Percentiles rank a stretch among this genome's conserved stretches.
phyloP scores from a whole-genome alignment of 2,888 invertebrate species.

The Endotricha flammealis region DNA sequence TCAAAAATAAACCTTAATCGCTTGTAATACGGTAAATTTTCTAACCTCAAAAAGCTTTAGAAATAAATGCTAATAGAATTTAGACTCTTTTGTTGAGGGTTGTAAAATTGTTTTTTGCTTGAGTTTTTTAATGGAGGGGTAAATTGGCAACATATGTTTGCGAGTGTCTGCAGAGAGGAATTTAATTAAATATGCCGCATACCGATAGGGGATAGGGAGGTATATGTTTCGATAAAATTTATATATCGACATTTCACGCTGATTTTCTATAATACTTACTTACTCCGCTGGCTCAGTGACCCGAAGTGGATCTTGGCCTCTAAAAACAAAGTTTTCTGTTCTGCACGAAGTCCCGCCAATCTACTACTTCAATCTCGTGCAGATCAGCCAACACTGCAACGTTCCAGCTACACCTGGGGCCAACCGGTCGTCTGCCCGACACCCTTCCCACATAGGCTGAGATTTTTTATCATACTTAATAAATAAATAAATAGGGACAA shows the following conservation, averaged over 20 bases:
- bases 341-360: conserved; percentile 7
- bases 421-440: too few relatives aligned
- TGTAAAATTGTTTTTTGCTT: conserved; percentile 25
- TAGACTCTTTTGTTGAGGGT: fast-evolving
- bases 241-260: conserved; percentile 16
- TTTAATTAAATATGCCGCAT: conserved; percentile 80
- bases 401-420: too few relatives aligned
- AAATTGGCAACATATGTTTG: conserved; percentile 73
- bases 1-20: conserved; percentile 5
- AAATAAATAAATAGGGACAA: too few relatives aligned
- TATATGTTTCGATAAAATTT: conserved; percentile 24
- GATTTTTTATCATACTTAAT: too few relatives aligned
- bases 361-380: too few relatives aligned
- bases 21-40: background rate
- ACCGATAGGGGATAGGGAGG: conserved; percentile 33
- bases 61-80: conserved; percentile 10
- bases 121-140: conserved; percentile 20
- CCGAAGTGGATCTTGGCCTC: too few relatives aligned
- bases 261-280: too few relatives aligned
- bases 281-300: too few relatives aligned
- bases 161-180: conserved; percentile 71
- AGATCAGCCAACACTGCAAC: too few relatives aligned
- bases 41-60: background rate
- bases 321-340: background rate
- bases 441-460: too few relatives aligned